Evolutionary conservation across 2,113 vertebrate genomes (phyloP).

Genomic region (Catharus fuscescens): DNA sequence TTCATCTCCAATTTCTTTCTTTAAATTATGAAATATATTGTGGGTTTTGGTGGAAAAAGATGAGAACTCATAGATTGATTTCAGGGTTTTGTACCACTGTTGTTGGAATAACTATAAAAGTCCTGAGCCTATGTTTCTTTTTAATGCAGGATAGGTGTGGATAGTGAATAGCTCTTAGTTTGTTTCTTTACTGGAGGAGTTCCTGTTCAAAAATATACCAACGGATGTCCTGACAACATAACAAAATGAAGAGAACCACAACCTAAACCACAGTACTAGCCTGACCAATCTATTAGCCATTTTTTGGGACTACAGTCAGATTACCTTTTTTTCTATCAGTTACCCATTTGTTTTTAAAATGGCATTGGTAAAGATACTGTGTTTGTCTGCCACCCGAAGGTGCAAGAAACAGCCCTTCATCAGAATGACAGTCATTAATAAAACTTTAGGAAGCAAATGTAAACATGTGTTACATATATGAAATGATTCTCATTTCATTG

Average conservation of each 20-base stretch:
- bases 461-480: rapidly evolving
- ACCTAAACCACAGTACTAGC: neutral
- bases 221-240: neutral
- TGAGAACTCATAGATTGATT: neutral
- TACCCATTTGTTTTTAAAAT: neutral
- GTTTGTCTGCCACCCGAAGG: neutral
- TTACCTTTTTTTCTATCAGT: neutral
- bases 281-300: neutral
- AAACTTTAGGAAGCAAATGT: neutral
- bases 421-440: neutral
- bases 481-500: neutral
- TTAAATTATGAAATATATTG: neutral
- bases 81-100: neutral
- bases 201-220: neutral
- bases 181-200: neutral
- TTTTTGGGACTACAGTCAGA: neutral
- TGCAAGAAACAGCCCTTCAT: neutral
- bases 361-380: neutral
- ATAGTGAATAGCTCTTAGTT: neutral
- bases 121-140: neutral
- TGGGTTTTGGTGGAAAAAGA: neutral
- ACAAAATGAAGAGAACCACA: neutral
- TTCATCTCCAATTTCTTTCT: neutral
- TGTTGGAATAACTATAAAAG: neutral
- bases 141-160: neutral